A percentile compares a stretch with the other conserved stretches of the same genome.
Evolutionary conservation across 2,113 vertebrate species (phyloP).

Genomic region (Prinia subflava): DNA sequence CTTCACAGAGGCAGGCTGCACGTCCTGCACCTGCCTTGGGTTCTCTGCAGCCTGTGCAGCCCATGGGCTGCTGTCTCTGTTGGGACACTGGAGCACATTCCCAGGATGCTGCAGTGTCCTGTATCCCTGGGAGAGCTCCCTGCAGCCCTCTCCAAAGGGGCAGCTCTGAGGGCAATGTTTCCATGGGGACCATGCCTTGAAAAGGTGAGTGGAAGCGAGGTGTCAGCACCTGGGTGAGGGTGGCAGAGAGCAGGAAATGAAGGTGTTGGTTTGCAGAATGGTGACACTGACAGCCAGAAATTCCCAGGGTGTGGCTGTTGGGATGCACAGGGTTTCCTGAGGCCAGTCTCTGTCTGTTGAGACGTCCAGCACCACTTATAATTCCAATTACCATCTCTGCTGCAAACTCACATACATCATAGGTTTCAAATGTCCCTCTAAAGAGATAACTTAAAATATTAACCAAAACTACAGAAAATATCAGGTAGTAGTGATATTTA

Average conservation of each 20-base stretch:
- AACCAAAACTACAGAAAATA: neutral
- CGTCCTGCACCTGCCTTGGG: neutral
- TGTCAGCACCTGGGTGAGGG: neutral
- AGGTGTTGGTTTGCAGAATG: neutral
- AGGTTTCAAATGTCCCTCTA: neutral
- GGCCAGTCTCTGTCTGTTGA: neutral
- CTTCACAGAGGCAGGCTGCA: neutral
- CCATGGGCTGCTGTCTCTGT: neutral
- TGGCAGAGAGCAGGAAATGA: neutral
- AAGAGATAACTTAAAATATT: neutral
- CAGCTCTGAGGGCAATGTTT: neutral
- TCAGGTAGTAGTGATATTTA: neutral
- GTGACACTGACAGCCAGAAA: neutral
- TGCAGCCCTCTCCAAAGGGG: neutral
- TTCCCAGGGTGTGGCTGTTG: neutral
- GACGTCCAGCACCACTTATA: neutral
- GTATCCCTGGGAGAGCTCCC: fast-evolving
- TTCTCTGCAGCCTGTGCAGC: neutral
- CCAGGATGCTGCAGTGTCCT: neutral
- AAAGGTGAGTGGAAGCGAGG: neutral
- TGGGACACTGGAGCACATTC: neutral
- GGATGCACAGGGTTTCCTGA: neutral
- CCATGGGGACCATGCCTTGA: neutral
- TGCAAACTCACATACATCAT: neutral
- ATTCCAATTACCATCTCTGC: neutral